These are phyloP conservation scores for Teleiodes luculella DNA, from an alignment of 2,888 invertebrate species.

Conservation along the genomic window DNA sequence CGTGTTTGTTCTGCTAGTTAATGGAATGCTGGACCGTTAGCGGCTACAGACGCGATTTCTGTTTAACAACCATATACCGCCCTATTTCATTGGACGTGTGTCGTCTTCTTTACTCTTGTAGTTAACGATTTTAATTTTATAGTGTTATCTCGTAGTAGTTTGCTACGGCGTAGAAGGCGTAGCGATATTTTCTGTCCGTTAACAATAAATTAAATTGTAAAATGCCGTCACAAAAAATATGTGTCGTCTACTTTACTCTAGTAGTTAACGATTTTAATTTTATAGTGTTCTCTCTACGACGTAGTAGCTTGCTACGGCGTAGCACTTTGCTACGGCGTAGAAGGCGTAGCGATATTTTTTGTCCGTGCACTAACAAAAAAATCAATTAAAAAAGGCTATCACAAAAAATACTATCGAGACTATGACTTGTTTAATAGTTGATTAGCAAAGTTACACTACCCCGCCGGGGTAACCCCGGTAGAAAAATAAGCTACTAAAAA, in stretches of 20 bases:
- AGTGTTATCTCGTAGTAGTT: background rate
- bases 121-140: no score
- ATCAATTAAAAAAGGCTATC: no score
- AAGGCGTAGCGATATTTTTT: background rate
- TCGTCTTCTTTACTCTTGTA: background rate
- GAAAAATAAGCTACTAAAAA: no score
- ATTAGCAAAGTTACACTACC: no score
- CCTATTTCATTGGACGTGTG: background rate
- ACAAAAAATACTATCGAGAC: no score
- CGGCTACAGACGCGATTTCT: constrained; percentile 60
- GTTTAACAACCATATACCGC: constrained; percentile 25
- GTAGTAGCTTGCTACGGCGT: background rate
- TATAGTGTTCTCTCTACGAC: background rate
- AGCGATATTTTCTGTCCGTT: no score
- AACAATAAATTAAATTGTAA: no score
- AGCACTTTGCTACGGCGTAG: background rate
- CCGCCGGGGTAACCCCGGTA: no score
- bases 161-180: background rate
- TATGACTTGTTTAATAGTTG: no score
- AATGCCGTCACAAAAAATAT: no score
- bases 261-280: no score
- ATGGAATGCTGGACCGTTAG: constrained; percentile 64
- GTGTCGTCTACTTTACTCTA: background rate
- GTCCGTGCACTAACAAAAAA: no score
- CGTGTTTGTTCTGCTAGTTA: constrained; percentile 68